Evolutionary conservation across 2,888 invertebrate species (phyloP), one percentile per base, ranked within the genome.

Genomic region (Ferdinandea cuprea): DNA sequence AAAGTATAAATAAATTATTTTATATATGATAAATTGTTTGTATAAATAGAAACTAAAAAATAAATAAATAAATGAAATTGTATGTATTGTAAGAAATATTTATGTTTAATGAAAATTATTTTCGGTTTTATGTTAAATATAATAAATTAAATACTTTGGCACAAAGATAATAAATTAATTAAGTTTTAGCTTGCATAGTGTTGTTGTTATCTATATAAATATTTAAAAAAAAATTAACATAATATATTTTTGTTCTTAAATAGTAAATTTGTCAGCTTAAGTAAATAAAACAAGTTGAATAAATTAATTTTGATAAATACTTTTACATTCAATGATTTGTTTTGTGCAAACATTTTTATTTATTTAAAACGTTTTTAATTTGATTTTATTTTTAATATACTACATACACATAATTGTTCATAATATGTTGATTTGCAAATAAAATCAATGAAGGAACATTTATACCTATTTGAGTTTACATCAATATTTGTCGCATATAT

Each of bases 391-490:
- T 40, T 58, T 44, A 17, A 15, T 35, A 35, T 9, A 35, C 9
- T 1, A 17, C 17, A 17, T n/a, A 56, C 30, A 65, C 37, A 30
- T 56, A 63, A 40, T 44, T 76, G 58, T 61, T 35, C n/a, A 54
- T 44, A 42, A 35, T 66, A 19, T 52, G 25, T 68, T 54, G 25
- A 28, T 66, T 28, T 68, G 19, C 65, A 50, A 28, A 52, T 74
- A 66, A 76, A 68, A 76, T 61, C 76, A 59, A 52, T 61, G 35
- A 76, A 76, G 76, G 76, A 76, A 76, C 76, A 76, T 76, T 76
- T 76, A 61, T 76, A 76, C 76, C 76, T 76, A 72, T 52, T 44
- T 54, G 48, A 74, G 65, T 56, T 68, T 68, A 61, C 44, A 61
- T 68, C 52, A 59, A 58, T 40, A 21, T n/a, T n/a, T n/a, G n/a